Evolutionary conservation across 2,113 vertebrate species (phyloP).

Genomic region (Chlorodrepanis virens): DNA sequence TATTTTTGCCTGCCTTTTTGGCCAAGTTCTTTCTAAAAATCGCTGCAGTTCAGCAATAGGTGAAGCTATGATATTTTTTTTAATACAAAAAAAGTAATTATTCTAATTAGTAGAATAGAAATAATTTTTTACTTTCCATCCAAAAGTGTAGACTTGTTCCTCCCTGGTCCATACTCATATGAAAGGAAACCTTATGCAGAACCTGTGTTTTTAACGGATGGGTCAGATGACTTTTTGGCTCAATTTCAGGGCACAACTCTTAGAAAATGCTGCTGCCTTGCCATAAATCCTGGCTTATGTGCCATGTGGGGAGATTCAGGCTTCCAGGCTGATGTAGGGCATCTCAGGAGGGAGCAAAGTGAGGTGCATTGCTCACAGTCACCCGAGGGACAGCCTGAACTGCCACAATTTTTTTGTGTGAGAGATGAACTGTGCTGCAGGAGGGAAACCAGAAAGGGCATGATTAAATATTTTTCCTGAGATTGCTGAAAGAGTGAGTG

Average conservation of each 20-base stretch:
- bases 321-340: neutral
- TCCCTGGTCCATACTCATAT: accelerated
- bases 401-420: neutral
- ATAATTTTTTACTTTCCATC: neutral
- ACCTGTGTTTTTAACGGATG: accelerated
- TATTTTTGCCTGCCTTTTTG: neutral
- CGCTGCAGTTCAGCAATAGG: neutral
- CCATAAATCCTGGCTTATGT: neutral
- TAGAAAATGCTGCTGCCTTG: neutral
- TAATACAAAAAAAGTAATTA: neutral
- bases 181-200: neutral
- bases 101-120: neutral
- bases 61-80: neutral
- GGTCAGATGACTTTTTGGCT: neutral
- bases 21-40: neutral
- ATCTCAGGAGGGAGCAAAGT: neutral
- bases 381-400: neutral
- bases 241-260: neutral
- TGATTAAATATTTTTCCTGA: neutral
- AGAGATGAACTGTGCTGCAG: neutral
- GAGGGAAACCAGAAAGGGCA: neutral
- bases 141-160: neutral
- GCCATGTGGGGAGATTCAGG: accelerated
- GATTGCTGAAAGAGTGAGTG: neutral
- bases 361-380: neutral